Evolutionary conservation across 53 echinoderm and acorn worm species (phyloP), one percentile per base, ranked within the genome.

Genomic region (Astropecten irregularis): DNA sequence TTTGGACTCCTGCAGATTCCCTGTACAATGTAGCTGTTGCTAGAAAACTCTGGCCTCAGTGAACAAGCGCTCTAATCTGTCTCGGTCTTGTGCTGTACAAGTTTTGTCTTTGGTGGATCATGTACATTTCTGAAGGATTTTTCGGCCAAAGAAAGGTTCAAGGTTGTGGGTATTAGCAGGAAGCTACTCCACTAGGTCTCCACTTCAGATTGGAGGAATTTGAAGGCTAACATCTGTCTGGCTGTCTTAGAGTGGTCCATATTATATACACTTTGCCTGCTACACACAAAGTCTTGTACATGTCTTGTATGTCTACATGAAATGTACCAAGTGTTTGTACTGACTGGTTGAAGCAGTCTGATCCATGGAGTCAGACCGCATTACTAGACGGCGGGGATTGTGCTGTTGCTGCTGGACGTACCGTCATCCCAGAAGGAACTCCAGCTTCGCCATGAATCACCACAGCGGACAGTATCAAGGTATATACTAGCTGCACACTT

Each of bases 181-280:
- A n/a, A n/a, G n/a, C n/a, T n/a, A n/a, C 42, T 42, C 42, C 42
- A 42, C 11, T n/a, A 36, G 18, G 20, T 35, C 36, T 66, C 39
- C 54, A 76, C 76, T 58, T 23, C 58, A 76, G 76, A 76, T 40
- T 40, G 27, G 38, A 38, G 76, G 76, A 76, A 76, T 76, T 57
- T 76, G 56, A 57, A 57, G 76, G 56, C 76, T n/a, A n/a, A n/a
- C n/a, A 6, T 23, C 50, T 52, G 50, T 42, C 52, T 10, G 58
- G 38, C 25, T 57, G 28, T 68, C 20, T 11, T 19, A 19, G 15
- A 9, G 5, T 54, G 20, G 55, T n/a, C n/a, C n/a, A 9, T 54
- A 4, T 36, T 36, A 67, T 10, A 67, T 67, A n/a, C 3, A 35
- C 4, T 22, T 2, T 2, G 67, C 35, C 22, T 37, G 21, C 16